A percentile compares a stretch with the other conserved stretches of the same genome.
These are phyloP conservation scores for Azorinus chamasolen DNA, from an alignment of 2,888 invertebrate species.

Conservation along the genomic window DNA sequence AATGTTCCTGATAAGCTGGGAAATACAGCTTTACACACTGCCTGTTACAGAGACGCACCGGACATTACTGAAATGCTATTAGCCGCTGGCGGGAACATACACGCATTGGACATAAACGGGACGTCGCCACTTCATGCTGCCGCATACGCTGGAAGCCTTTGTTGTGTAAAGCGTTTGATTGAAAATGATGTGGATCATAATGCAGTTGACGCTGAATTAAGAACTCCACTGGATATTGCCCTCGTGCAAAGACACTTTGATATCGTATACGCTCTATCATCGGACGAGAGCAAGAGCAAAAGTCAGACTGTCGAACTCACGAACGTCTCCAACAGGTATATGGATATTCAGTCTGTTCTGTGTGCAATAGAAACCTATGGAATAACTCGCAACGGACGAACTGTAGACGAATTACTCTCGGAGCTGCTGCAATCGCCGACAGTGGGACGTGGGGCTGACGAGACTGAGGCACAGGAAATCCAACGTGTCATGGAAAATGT, in stretches of 20 bases:
- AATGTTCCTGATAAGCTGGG: conserved; percentile 11
- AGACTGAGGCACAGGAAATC: conserved; percentile 46
- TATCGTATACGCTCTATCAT: background rate
- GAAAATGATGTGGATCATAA: conserved; percentile 18
- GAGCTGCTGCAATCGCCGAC: conserved; percentile 15
- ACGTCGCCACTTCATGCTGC: no score
- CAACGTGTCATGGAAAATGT: conserved; percentile 32
- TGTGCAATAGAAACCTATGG: conserved; percentile 17
- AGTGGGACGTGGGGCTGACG: conserved; percentile 22
- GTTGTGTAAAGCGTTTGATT: no score
- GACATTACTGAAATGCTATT: conserved; percentile 20
- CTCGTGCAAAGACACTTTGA: conserved; percentile 4
- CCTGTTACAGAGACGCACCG: conserved; percentile 5
- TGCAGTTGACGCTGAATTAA: conserved; percentile 13
- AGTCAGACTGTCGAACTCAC: conserved; percentile 9
- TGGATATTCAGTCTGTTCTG: conserved; percentile 16
- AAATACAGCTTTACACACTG: conserved; percentile 16
- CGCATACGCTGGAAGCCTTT: conserved; percentile 26
- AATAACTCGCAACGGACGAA: conserved; percentile 1
- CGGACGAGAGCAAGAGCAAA: background rate
- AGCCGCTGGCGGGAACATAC: conserved; percentile 26
- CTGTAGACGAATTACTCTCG: conserved; percentile 7
- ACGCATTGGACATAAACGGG: conserved; percentile 21
- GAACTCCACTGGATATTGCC: conserved; percentile 35
- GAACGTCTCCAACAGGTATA: conserved; percentile 14